A percentile compares a stretch with the other conserved stretches of the same genome.
phyloP scores from a whole-genome alignment of 2,888 invertebrate species.

The Halocaridina rubra region DNA sequence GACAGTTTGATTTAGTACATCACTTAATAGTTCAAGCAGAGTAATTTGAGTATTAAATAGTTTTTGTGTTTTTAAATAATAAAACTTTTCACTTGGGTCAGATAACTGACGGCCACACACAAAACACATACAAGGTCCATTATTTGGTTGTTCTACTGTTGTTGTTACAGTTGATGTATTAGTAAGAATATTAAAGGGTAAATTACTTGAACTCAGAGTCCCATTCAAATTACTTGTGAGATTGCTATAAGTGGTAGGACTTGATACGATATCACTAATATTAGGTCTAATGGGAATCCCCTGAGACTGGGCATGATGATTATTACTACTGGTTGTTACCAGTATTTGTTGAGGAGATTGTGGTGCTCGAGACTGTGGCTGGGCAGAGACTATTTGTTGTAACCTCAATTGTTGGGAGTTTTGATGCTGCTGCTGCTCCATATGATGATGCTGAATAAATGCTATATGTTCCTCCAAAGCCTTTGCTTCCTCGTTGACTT shows the following conservation, averaged over 20 bases:
- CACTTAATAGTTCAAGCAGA: slow-evolving; percentile 31
- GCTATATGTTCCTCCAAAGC: background rate
- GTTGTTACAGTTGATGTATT: slow-evolving; percentile 32
- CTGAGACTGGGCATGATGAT: background rate
- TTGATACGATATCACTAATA: background rate
- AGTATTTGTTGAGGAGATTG: background rate
- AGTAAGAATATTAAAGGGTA: slow-evolving; percentile 3
- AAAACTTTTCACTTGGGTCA: slow-evolving; percentile 34
- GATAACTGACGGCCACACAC: slow-evolving; percentile 26
- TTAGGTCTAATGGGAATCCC: slow-evolving; percentile 14
- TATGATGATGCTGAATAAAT: slow-evolving; percentile 21
- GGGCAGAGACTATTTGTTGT: slow-evolving; percentile 4
- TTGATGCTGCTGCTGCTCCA: background rate
- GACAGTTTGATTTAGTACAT: slow-evolving; percentile 43
- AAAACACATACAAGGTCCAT: slow-evolving; percentile 47
- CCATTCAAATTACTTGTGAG: background rate
- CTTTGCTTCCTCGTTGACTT: background rate
- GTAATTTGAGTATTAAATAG: slow-evolving; percentile 37
- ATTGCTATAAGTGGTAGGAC: background rate
- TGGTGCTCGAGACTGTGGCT: background rate
- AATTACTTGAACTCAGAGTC: background rate
- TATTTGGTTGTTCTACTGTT: slow-evolving; percentile 44
- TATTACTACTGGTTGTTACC: background rate
- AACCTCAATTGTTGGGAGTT: background rate
- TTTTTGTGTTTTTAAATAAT: slow-evolving; percentile 37